Evolutionary conservation across 2,797 vertebrate genomes (phyloP), one percentile per base, ranked within the genome.

Genomic region (Cetoscarus ocellatus): DNA sequence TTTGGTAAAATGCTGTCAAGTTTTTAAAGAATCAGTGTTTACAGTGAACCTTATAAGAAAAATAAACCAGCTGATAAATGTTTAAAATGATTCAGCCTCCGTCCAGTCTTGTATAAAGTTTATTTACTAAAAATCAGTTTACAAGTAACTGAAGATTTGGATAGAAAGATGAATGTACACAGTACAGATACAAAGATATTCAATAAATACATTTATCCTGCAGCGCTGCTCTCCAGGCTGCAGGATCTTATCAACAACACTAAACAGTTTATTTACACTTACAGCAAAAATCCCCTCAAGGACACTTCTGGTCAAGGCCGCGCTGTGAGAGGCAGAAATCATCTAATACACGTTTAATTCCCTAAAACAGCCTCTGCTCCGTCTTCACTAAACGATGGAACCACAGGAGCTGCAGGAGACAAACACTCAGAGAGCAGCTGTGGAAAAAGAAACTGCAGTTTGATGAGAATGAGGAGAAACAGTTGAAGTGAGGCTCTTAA

Each of bases 101-200:
- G 68, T 53, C 48, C 73, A 38, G 50, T 84, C 48, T 77, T 83
- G 73, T 74, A 86, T 87, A 83, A 82, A 78, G 82, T 91, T 90
- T 89, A 89, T 92, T 93, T 91, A 87, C 88, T 91, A 87, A 91
- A 89, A 50, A 84, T 75, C 80, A 80, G 75, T 88, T 86, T 86
- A 89, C 88, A 92, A 86, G 79, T 87, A 79, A 89, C 82, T 87
- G 87, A 86, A 79, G 69, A 86, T 84, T 91, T 87, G 70, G 71
- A 92, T 84, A 88, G 61, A 89, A 51, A 61, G 53, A 83, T 88
- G 83, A 86, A 89, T 93, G 92, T 94, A 94, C 93, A 94, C 88
- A 93, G 92, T 94, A 94, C 91, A 93, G 88, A 94, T 94, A 92
- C 80, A 91, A 83, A 88, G 75, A 91, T 91, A 89, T 86, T 93